A percentile compares a stretch with the other conserved stretches of the same genome.
phyloP scores from a whole-genome alignment of 2,888 invertebrate genomes.

The Nebria salina region DNA sequence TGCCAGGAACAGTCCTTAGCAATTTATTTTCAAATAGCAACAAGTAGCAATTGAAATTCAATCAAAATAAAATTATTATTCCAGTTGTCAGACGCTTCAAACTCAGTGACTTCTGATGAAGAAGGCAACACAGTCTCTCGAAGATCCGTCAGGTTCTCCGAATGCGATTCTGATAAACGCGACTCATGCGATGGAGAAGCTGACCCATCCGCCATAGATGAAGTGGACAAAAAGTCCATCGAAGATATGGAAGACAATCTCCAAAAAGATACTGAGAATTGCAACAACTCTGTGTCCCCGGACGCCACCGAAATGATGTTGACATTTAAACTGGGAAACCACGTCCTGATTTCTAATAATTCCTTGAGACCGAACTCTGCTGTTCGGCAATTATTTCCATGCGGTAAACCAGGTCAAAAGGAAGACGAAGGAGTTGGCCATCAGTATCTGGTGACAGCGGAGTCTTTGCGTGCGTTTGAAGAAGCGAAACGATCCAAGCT shows the following conservation, averaged over 20 bases:
- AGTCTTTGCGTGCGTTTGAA: slow-evolving; percentile 77
- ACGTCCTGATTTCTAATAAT: slow-evolving; percentile 67
- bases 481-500: slow-evolving; percentile 69
- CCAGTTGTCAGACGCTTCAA: slow-evolving; percentile 74
- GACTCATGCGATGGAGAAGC: slow-evolving; percentile 62
- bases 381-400: slow-evolving; percentile 83
- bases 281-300: slow-evolving; percentile 54
- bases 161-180: slow-evolving; percentile 59
- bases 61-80: neutral
- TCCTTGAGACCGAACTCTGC: slow-evolving; percentile 79
- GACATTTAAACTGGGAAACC: slow-evolving; percentile 68
- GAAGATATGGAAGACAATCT: slow-evolving; percentile 57
- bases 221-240: slow-evolving; percentile 50
- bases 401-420: slow-evolving; percentile 70
- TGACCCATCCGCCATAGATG: slow-evolving; percentile 51
- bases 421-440: slow-evolving; percentile 60
- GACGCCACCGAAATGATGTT: slow-evolving; percentile 66
- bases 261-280: slow-evolving; percentile 49
- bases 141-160: slow-evolving; percentile 75
- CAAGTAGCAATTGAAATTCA: too few relatives aligned
- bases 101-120: slow-evolving; percentile 62
- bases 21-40: too few relatives aligned
- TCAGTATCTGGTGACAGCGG: slow-evolving; percentile 75
- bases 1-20: too few relatives aligned
- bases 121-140: slow-evolving; percentile 68